Evolutionary conservation across 2,888 invertebrate genomes (phyloP).

Genomic region (Pocota personata): DNA sequence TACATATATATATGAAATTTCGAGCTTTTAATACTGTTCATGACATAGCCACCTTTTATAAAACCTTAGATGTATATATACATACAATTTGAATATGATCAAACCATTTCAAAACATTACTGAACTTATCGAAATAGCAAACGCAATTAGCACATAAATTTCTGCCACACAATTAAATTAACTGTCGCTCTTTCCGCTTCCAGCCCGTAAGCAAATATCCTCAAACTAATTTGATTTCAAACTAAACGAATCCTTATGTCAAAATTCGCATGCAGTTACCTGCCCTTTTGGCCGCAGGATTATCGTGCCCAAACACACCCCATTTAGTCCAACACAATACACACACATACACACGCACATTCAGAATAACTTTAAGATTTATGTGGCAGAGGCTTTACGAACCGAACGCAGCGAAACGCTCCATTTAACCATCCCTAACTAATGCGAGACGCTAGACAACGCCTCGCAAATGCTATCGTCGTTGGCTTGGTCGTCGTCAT

Average conservation of each 20-base stretch:
- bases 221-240: neutral
- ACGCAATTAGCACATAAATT: neutral
- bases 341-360: neutral
- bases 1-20: too few species aligned
- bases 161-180: neutral
- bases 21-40: too few species aligned
- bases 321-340: neutral
- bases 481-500: slow-evolving; percentile 12
- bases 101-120: too few species aligned
- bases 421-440: slow-evolving; percentile 68
- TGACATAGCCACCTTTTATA: too few species aligned
- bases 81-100: too few species aligned
- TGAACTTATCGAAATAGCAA: neutral
- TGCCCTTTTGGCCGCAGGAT: neutral
- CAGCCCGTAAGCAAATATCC: neutral
- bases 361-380: slow-evolving; percentile 52
- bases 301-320: slow-evolving; percentile 12
- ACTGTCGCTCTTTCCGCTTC: neutral
- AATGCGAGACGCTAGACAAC: slow-evolving; percentile 55
- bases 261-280: slow-evolving; percentile 41
- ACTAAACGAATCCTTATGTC: slow-evolving; percentile 8
- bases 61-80: too few species aligned
- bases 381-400: slow-evolving; percentile 38
- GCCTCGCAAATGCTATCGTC: slow-evolving; percentile 27
- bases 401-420: slow-evolving; percentile 52